Base-by-base conservation (phyloP, 2,797 vertebrate genomes). In the Liasis olivaceus region DNA sequence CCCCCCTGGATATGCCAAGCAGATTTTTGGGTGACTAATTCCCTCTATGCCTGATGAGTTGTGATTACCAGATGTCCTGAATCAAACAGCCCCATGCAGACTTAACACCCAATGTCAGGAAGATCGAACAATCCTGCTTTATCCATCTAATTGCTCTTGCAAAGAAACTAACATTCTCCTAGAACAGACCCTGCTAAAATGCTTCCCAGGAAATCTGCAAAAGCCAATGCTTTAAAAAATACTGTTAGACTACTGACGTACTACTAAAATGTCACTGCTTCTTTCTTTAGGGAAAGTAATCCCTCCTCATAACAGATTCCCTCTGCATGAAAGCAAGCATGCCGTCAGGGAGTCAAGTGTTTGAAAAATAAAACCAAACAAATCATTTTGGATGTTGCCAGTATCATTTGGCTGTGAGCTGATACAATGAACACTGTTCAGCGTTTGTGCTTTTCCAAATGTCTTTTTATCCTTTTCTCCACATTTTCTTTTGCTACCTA, bases 401-500 rank as follows among this genome's bases (percentile, higher is more conserved):
- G 89, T 47, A 81, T 84, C 93, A 89, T 95, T 81, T n/a, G 36
- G 1, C 90, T 92, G 91, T 84, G 87, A 86, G 92, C 77, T 90
- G 90, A 91, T 85, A 92, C 85, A 95, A 96, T 88, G 95, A 95
- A 90, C 93, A 93, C 94, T 58, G 92, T 90, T 31, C 63, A 77
- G 89, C 54, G 51, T 62, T 88, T 94, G 93, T 95, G 96, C 94
- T 96, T 96, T 96, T 96, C 96, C 95, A 94, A 95, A 95, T 97
- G 95, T 88, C 63, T 77, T 97, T 97, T 94, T 94, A 93, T 91
- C 95, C 94, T 94, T 96, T 96, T 95, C 95, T 95, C 94, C 93
- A 9, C 94, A 94, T 97, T 97, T 96, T 95, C 94, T 96, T 96
- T 97, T 94, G 17, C 89, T 87, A 96, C 95, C 94, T 95, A 95